Evolutionary conservation across 2,797 vertebrate species (phyloP).

Genomic region (Anniella stebbinsi): DNA sequence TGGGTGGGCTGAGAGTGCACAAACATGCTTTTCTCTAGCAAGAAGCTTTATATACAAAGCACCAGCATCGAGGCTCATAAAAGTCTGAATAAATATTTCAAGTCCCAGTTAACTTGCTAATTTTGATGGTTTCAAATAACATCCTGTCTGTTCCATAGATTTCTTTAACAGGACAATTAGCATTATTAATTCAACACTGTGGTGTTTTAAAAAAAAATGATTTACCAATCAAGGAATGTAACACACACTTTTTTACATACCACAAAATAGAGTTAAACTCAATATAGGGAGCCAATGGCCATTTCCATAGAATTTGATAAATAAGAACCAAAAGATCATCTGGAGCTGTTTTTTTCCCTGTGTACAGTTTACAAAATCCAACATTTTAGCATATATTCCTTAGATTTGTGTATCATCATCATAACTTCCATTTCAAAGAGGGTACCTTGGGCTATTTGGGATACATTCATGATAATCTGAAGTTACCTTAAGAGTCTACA

Average conservation of each 20-base stretch:
- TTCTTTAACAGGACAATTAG: not conserved
- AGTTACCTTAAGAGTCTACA: not conserved
- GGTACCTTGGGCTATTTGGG: not conserved
- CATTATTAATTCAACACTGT: not conserved
- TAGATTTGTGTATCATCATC: not conserved
- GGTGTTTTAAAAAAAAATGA: not conserved
- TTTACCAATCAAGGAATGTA: not conserved
- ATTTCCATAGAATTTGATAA: not conserved
- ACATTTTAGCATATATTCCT: not conserved
- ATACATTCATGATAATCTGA: not conserved
- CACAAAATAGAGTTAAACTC: not conserved
- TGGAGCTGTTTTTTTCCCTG: not conserved
- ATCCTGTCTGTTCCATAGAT: not conserved
- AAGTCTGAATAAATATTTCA: slow-evolving; percentile 7
- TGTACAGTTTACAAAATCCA: not conserved
- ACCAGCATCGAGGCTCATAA: not conserved
- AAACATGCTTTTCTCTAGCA: slow-evolving; percentile 15
- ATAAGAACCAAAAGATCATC: not conserved
- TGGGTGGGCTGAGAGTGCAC: slow-evolving; percentile 7
- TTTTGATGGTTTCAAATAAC: not conserved
- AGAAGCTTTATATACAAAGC: not conserved
- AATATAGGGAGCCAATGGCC: no score
- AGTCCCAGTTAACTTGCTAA: not conserved
- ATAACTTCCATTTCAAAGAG: not conserved
- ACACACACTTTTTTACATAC: not conserved